Conservation (phyloP, 2,888 invertebrate species). For the Chromoteleia sp. region DNA sequence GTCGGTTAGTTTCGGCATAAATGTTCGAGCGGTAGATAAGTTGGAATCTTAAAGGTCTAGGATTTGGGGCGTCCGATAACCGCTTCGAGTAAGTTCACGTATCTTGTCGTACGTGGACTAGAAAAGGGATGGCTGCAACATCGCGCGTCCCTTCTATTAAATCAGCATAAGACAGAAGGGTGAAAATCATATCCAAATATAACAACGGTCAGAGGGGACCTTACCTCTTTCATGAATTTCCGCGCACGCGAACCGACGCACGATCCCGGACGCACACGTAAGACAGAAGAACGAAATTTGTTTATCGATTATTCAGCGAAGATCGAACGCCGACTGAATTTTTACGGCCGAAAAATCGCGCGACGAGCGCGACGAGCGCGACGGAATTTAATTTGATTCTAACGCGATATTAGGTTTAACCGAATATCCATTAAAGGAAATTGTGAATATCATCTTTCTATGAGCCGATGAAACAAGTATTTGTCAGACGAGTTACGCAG, state of each 20-base stretch:
- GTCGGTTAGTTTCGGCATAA: conserved; percentile 79
- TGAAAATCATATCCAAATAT: conserved; percentile 75
- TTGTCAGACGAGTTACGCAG: conserved; percentile 73
- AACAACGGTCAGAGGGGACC: conserved; percentile 43
- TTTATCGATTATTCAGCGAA: conserved; percentile 7
- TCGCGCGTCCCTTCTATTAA: conserved; percentile 83
- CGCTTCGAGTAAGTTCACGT: conserved; percentile 80
- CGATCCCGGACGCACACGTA: no score
- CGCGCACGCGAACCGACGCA: no score
- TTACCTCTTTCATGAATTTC: conserved; percentile 65
- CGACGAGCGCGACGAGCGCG: no score
- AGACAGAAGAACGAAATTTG: conserved; percentile 5
- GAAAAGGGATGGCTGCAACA: conserved; percentile 77
- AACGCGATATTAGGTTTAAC: conserved; percentile 62
- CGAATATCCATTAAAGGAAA: conserved; percentile 55
- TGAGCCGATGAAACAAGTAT: conserved; percentile 71
- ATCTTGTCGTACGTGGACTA: conserved; percentile 76
- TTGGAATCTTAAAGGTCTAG: conserved; percentile 78
- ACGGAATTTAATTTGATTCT: conserved; percentile 65
- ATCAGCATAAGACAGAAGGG: conserved; percentile 81
- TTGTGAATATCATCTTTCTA: conserved; percentile 68
- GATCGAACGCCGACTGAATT: not conserved
- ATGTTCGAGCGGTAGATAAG: conserved; percentile 79
- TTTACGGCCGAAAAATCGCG: conserved; percentile 6
- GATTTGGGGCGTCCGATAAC: conserved; percentile 80